phyloP scores from a whole-genome alignment of 2,888 invertebrate genomes.

The Choreutis nemorana region DNA sequence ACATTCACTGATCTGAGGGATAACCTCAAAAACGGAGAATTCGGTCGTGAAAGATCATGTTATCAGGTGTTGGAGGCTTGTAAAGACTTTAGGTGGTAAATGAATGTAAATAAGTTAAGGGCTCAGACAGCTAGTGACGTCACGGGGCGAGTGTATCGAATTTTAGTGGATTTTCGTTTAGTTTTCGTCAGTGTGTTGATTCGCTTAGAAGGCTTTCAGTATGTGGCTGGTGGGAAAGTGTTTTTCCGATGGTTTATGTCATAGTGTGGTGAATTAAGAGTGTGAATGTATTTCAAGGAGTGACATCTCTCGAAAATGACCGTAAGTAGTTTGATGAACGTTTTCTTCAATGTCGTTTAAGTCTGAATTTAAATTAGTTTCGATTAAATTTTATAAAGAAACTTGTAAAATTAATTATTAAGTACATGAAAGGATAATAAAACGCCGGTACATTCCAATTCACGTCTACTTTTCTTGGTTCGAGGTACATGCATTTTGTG shows the following conservation, averaged over 20 bases:
- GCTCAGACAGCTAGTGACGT: constrained; percentile 10
- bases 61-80: constrained; percentile 15
- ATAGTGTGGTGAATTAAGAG: constrained; percentile 11
- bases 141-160: constrained; percentile 12
- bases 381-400: no score
- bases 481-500: no score
- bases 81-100: constrained; percentile 18
- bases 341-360: no score
- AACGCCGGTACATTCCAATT: no score
- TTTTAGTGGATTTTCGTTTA: constrained; percentile 17
- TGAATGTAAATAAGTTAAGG: constrained; percentile 11
- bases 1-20: constrained; percentile 49
- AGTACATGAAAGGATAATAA: no score
- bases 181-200: constrained; percentile 14
- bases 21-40: constrained; percentile 58
- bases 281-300: no score
- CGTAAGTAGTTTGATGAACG: no score
- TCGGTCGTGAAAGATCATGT: constrained; percentile 27
- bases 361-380: no score
- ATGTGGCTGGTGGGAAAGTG: constrained; percentile 15
- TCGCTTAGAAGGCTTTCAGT: constrained; percentile 10
- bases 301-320: no score
- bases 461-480: no score
- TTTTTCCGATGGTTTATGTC: constrained; percentile 15
- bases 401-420: no score